Base-by-base conservation (phyloP, 2,888 invertebrate species). In the Dasypogon diadema region DNA sequence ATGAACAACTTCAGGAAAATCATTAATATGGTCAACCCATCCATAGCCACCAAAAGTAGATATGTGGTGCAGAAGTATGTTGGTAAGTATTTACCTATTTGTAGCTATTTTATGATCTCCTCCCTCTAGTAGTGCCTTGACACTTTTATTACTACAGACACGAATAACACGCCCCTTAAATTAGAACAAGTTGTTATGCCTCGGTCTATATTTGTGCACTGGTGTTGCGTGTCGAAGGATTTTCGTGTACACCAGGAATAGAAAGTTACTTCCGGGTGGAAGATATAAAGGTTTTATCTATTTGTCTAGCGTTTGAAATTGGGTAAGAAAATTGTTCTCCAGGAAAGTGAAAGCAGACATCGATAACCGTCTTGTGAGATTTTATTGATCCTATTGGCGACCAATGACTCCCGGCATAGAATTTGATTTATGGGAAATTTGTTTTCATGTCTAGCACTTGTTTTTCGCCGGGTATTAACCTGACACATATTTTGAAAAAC, bases 21-120 rank as follows among this genome's bases (percentile, higher is more conserved):
- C 74, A 85, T 94, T 79, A 90, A 90, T 24, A 88, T 91, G 72
- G 88, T 92, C n/a, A 92, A 92, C 83, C 88, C 90, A 79, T 89
- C 91, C n/a, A 86, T 87, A 83, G 89, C 89, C 24, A 87, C 90
- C 80, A 92, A 92, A 85, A 89, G 91, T 82, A 90, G 94, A 88
- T 97, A 93, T 85, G 96, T 98, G 63, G 94, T 97, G 10, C 97
- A 98, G 85, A 98, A 98, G 87, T 98, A 98, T 84, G 96, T 98
- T 81, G 96, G 96, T 96, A 88, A 87, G 84, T 54, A 74, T 24
- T 24, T 48, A 14, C 12, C 8, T 14, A 48, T 48, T 8, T 14
- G 16, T 16, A 48, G 48, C n/a, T 8, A 12, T 4, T 1, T 48
- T 48, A 14, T n/a, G n/a, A n/a, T n/a, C n/a, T n/a, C n/a, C n/a